phyloP scores from a whole-genome alignment of 2,797 vertebrate species.

The Eidolon dupreanum region DNA sequence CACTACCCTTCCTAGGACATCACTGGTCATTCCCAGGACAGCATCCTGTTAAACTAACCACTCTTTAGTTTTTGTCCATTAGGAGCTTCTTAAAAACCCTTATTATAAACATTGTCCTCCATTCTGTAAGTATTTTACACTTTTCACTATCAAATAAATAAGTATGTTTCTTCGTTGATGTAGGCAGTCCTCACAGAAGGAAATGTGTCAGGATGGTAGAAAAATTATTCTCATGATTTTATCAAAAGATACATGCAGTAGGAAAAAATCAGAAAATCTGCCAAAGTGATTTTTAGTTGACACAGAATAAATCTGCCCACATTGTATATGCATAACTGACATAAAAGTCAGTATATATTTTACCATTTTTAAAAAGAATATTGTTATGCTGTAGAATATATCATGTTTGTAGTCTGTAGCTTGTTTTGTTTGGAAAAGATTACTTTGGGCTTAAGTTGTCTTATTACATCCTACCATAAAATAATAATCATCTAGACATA shows the following conservation, averaged over 20 bases:
- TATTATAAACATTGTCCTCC: not conserved
- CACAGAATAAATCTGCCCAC: not conserved
- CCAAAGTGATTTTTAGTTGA: constrained; percentile 9
- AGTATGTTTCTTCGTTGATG: constrained; percentile 31
- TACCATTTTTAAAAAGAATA: not conserved
- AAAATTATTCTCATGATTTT: not conserved
- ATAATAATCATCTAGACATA: not conserved
- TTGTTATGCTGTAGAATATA: not conserved
- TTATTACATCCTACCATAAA: not conserved
- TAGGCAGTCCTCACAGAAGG: not conserved
- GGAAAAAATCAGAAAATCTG: not conserved
- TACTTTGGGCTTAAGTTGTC: not conserved
- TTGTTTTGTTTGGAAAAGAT: constrained; percentile 5
- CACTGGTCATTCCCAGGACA: not conserved
- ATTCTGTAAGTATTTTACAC: constrained; percentile 59
- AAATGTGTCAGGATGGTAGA: constrained; percentile 45
- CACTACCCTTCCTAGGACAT: not conserved
- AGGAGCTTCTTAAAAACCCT: constrained; percentile 49
- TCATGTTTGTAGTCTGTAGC: not conserved
- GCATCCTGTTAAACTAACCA: not conserved
- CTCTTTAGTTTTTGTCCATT: constrained; percentile 67
- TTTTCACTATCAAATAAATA: constrained; percentile 44
- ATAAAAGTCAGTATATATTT: constrained; percentile 33
- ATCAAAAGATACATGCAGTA: not conserved
- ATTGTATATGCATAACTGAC: not conserved